Conservation (phyloP, 1,140 invertebrate species). For the Hyles euphorbiae region DNA sequence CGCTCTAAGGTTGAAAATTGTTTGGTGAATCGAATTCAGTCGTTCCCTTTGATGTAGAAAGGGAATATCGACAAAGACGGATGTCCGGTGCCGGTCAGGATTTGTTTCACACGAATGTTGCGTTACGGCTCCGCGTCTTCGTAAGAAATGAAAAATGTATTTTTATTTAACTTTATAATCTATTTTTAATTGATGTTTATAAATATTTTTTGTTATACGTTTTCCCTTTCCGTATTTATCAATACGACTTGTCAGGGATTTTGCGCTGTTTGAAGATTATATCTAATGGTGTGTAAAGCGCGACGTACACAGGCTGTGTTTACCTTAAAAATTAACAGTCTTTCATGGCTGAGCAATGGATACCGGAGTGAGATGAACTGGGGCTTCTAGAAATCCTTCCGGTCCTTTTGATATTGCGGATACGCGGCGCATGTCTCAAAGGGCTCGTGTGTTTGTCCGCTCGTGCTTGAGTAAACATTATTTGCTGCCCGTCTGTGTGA, state of each 20-base stretch:
- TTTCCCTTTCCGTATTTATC: neutral
- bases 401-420: constrained; percentile 48
- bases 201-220: constrained; percentile 1
- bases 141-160: constrained; percentile 38
- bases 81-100: constrained; percentile 74
- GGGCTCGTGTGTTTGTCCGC: constrained; percentile 40
- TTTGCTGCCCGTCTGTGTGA: constrained; percentile 45
- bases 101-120: constrained; percentile 66
- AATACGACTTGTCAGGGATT: constrained; percentile 14
- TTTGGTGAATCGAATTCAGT: constrained; percentile 28
- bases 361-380: constrained; percentile 20
- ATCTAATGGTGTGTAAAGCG: constrained; percentile 9
- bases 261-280: constrained; percentile 12
- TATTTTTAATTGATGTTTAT: constrained; percentile 2
- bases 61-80: constrained; percentile 73
- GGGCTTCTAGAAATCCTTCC: constrained; percentile 47
- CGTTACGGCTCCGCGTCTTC: constrained; percentile 39
- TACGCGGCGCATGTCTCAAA: constrained; percentile 50
- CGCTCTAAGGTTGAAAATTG: constrained; percentile 54
- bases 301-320: constrained; percentile 24
- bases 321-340: constrained; percentile 32
- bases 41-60: constrained; percentile 70
- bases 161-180: constrained; percentile 17
- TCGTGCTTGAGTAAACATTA: constrained; percentile 50
- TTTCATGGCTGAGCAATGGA: constrained; percentile 18